These are phyloP conservation scores for Chironomus tentans DNA, from an alignment of 2,888 invertebrate genomes.

Conservation along the genomic window DNA sequence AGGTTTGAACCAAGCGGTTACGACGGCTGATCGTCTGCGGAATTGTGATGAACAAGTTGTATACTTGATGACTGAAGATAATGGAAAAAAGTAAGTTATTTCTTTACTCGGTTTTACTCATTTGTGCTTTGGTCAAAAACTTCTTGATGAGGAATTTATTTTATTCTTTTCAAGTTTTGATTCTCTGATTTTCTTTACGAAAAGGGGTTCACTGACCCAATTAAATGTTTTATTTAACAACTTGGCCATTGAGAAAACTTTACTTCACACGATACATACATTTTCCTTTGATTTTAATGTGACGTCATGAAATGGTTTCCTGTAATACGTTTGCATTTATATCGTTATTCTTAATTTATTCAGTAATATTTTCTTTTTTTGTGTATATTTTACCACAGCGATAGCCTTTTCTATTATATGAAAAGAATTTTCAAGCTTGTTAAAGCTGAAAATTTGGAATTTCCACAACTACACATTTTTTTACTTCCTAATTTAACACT, in stretches of 20 bases:
- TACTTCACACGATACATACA: background rate
- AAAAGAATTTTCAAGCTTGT: background rate
- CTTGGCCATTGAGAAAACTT: too few species aligned
- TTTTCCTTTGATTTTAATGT: background rate
- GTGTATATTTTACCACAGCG: background rate
- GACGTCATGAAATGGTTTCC: background rate
- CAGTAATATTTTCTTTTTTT: background rate
- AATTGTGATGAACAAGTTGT: conserved; percentile 44
- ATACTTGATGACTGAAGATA: conserved; percentile 40
- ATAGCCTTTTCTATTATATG: background rate
- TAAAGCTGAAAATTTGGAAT: conserved; percentile 7
- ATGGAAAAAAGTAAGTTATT: conserved; percentile 49
- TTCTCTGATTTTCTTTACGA: too few species aligned
- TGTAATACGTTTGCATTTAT: background rate
- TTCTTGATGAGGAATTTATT: background rate
- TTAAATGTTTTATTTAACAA: background rate
- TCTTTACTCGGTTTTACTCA: background rate
- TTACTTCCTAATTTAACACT: too few species aligned
- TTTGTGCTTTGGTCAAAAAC: background rate
- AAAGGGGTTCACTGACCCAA: background rate
- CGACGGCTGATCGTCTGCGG: conserved; percentile 58
- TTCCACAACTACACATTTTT: background rate
- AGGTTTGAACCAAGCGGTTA: conserved; percentile 57
- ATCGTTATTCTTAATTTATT: too few species aligned
- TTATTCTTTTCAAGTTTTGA: background rate